Percentiles rank a stretch among this genome's conserved stretches.
These are phyloP conservation scores for Colius striatus DNA, from an alignment of 2,113 vertebrate genomes.

Conservation along the genomic window DNA sequence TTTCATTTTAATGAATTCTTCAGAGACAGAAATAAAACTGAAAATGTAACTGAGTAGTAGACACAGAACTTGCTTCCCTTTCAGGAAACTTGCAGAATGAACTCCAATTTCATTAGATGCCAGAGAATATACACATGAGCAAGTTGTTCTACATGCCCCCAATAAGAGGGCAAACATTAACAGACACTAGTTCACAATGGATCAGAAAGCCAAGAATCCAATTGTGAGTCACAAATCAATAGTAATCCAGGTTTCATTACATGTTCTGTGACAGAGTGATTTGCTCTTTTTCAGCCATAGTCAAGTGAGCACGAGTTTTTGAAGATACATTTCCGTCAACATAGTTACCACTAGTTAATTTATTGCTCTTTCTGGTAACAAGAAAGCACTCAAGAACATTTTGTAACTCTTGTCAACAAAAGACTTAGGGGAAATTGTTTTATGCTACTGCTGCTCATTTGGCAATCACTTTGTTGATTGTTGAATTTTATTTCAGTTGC, in stretches of 20 bases:
- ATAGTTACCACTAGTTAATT: background rate
- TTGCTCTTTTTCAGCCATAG: background rate
- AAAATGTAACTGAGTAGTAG: background rate
- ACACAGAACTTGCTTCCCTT: background rate
- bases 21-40: conserved; percentile 21
- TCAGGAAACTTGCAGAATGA: background rate
- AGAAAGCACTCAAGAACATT: background rate
- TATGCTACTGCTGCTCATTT: background rate
- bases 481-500: background rate
- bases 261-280: background rate
- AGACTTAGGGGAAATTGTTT: background rate
- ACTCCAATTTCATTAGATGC: background rate
- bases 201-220: background rate
- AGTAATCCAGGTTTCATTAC: background rate
- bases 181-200: background rate
- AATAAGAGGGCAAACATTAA: background rate
- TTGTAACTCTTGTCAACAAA: background rate
- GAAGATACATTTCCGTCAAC: background rate
- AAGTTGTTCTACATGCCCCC: background rate
- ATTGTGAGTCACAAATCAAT: background rate
- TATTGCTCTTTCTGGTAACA: background rate
- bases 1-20: conserved; percentile 16
- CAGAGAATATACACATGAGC: background rate
- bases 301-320: background rate
- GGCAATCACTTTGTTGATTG: background rate